Conservation (phyloP, 2,888 invertebrate species). For the Elysia crispata region DNA sequence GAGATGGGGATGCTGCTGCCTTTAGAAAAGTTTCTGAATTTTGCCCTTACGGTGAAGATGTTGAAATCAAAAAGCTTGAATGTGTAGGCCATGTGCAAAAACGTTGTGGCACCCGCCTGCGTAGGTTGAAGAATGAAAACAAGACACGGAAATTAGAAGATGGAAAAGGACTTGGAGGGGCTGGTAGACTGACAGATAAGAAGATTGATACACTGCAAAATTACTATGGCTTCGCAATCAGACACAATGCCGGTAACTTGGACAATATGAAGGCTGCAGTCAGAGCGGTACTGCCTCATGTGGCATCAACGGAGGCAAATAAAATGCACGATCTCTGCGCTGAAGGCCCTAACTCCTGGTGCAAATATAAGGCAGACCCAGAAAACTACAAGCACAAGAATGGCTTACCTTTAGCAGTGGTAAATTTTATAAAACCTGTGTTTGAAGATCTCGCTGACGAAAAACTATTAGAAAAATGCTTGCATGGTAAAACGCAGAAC, state of each 20-base stretch:
- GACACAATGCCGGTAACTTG: too few relatives aligned
- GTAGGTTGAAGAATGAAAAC: background rate
- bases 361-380: too few relatives aligned
- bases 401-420: too few relatives aligned
- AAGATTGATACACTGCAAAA: background rate
- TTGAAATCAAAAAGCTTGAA: background rate
- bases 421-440: too few relatives aligned
- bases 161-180: background rate
- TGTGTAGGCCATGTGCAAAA: conserved; percentile 38
- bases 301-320: too few relatives aligned
- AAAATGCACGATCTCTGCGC: too few relatives aligned
- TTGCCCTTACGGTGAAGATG: background rate
- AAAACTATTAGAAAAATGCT: conserved; percentile 3
- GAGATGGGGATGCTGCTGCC: conserved; percentile 18
- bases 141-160: background rate
- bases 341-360: too few relatives aligned
- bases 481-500: conserved; percentile 19
- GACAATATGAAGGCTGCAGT: too few relatives aligned
- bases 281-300: too few relatives aligned
- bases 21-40: conserved; percentile 10
- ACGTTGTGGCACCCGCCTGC: background rate
- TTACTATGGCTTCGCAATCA: too few relatives aligned
- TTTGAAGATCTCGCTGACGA: too few relatives aligned
- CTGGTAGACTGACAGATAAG: conserved; percentile 10
- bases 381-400: too few relatives aligned